Evolutionary conservation across 2,113 vertebrate genomes (phyloP).

Genomic region (Pheucticus melanocephalus): DNA sequence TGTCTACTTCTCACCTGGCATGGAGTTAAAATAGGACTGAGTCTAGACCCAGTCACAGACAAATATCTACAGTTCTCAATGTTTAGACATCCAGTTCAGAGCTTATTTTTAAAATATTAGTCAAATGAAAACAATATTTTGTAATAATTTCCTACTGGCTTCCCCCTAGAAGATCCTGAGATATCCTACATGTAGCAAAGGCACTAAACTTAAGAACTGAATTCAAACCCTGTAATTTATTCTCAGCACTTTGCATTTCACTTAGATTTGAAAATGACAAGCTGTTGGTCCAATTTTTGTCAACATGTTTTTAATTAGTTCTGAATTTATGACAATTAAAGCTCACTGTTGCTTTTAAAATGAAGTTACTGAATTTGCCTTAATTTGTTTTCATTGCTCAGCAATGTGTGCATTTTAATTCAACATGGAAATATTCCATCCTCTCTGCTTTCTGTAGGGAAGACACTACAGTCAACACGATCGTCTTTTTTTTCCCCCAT

Average conservation of each 20-base stretch:
- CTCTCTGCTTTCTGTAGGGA: background rate
- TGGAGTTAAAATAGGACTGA: background rate
- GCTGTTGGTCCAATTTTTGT: conserved; percentile 56
- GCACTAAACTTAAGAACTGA: background rate
- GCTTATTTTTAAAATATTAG: background rate
- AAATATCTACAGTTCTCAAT: background rate
- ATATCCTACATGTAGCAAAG: background rate
- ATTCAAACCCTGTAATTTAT: conserved; percentile 50
- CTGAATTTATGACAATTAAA: conserved; percentile 61
- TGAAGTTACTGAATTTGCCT: conserved; percentile 29
- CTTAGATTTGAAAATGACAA: conserved; percentile 45
- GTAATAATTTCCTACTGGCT: background rate
- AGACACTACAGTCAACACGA: background rate
- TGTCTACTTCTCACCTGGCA: background rate
- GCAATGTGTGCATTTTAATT: conserved; percentile 33
- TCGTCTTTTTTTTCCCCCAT: rapidly evolving
- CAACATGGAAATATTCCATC: background rate
- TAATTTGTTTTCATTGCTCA: conserved; percentile 45
- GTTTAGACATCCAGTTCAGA: background rate
- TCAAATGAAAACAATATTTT: background rate
- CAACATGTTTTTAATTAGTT: conserved; percentile 60
- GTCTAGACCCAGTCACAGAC: background rate
- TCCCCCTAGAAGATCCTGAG: background rate
- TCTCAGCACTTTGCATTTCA: conserved; percentile 19
- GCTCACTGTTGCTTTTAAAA: conserved; percentile 47